phyloP scores from a whole-genome alignment of 23 tunicate genomes.

The Styela plicata region DNA sequence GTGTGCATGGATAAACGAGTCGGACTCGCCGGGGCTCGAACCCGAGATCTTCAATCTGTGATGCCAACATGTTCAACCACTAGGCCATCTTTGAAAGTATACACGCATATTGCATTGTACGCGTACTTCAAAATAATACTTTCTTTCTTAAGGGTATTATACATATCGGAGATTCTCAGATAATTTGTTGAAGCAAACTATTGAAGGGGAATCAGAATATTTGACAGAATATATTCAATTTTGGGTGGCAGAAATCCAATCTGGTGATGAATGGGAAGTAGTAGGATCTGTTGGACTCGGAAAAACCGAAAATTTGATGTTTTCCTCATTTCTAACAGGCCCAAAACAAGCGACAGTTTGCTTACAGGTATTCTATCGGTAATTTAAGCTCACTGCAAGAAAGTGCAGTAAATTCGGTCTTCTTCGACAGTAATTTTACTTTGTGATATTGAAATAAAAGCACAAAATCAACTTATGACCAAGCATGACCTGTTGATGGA shows the following conservation, averaged over 20 bases:
- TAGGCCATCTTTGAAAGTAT: no score
- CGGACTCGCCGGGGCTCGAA: no score
- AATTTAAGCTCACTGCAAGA: background rate
- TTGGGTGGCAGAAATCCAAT: background rate
- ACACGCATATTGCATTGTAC: no score
- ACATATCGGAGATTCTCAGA: background rate
- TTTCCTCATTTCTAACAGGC: no score
- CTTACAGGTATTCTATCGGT: no score
- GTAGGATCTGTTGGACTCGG: background rate
- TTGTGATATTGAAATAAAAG: background rate
- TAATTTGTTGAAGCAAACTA: background rate
- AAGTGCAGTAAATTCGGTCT: background rate
- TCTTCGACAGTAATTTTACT: background rate
- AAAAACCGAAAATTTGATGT: no score
- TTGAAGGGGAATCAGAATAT: background rate
- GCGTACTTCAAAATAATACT: background rate
- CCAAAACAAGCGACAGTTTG: no score
- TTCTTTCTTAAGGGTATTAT: background rate
- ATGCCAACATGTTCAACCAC: no score
- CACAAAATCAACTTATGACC: no score
- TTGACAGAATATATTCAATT: background rate
- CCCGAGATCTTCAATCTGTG: no score
- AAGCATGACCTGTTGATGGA: no score
- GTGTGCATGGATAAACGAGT: no score
- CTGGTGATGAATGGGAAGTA: background rate